phyloP scores from a whole-genome alignment of 2,888 invertebrate genomes.

The Sycophila texana region DNA sequence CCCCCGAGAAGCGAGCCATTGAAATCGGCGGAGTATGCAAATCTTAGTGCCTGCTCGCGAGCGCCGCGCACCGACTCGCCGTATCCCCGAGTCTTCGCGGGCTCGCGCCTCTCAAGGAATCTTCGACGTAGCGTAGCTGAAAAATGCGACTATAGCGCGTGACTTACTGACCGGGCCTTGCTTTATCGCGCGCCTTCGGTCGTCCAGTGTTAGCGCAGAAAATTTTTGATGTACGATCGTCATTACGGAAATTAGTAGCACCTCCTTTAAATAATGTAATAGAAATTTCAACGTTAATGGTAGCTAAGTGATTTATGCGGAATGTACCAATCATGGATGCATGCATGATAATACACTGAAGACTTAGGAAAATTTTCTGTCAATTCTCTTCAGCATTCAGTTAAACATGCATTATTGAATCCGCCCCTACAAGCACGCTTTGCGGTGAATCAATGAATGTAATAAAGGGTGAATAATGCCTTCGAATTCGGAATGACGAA shows the following conservation, averaged over 20 bases:
- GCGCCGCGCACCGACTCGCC: background rate
- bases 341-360: background rate
- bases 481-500: slow-evolving; percentile 49
- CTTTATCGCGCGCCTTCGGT: slow-evolving; percentile 7
- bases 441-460: slow-evolving; percentile 70
- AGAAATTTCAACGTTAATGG: background rate
- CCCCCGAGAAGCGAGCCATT: slow-evolving; percentile 61
- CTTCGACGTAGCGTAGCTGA: slow-evolving; percentile 27
- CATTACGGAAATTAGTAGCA: slow-evolving; percentile 11
- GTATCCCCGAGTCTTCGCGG: background rate
- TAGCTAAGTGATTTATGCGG: background rate
- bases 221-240: slow-evolving; percentile 39
- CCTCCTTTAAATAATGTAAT: background rate
- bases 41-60: slow-evolving; percentile 55
- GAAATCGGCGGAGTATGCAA: slow-evolving; percentile 72
- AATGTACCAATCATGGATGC: background rate
- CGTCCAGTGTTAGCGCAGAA: slow-evolving; percentile 8
- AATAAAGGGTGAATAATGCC: slow-evolving; percentile 73
- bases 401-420: slow-evolving; percentile 56
- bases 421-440: slow-evolving; percentile 59
- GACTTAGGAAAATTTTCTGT: slow-evolving; percentile 35
- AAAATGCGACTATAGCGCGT: slow-evolving; percentile 36
- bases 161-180: slow-evolving; percentile 31
- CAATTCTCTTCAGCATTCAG: slow-evolving; percentile 38
- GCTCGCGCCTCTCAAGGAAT: slow-evolving; percentile 6